Percentiles rank a stretch among this genome's conserved stretches.
phyloP scores from a whole-genome alignment of 2,888 invertebrate species.

The Stratiomys singularior region DNA sequence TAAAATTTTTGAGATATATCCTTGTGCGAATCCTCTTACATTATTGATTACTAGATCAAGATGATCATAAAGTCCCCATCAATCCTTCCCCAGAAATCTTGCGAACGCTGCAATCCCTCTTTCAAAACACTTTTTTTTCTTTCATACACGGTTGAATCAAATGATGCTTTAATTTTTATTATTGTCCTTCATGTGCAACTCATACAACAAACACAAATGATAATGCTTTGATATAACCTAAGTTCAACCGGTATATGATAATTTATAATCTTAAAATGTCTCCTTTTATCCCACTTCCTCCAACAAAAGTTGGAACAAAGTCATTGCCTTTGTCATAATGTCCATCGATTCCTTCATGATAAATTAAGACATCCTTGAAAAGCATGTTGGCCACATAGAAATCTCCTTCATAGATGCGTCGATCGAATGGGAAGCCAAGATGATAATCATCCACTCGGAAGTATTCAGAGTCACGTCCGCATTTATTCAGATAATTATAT shows the following conservation, averaged over 20 bases:
- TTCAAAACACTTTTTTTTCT: too few relatives aligned
- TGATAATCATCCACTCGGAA: conserved; percentile 67
- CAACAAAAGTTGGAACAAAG: neutral
- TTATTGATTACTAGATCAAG: too few relatives aligned
- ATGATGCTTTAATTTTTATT: too few relatives aligned
- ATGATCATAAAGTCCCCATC: too few relatives aligned
- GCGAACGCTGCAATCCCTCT: too few relatives aligned
- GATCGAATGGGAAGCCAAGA: conserved; percentile 66
- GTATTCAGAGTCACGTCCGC: conserved; percentile 56
- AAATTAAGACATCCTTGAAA: conserved; percentile 70
- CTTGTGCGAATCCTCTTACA: too few relatives aligned
- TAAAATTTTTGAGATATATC: too few relatives aligned
- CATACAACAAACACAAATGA: too few relatives aligned
- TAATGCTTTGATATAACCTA: too few relatives aligned
- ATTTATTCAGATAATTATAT: conserved; percentile 44
- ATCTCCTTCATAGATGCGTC: conserved; percentile 62
- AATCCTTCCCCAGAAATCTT: too few relatives aligned
- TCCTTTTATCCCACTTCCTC: neutral
- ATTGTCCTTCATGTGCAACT: too few relatives aligned
- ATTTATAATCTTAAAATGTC: neutral
- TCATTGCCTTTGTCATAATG: neutral
- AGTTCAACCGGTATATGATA: neutral
- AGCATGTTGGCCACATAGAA: conserved; percentile 67
- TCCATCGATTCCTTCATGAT: conserved; percentile 61
- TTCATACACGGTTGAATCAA: too few relatives aligned